Conservation (phyloP, 2,888 invertebrate species). For the Latrodectus hesperus region DNA sequence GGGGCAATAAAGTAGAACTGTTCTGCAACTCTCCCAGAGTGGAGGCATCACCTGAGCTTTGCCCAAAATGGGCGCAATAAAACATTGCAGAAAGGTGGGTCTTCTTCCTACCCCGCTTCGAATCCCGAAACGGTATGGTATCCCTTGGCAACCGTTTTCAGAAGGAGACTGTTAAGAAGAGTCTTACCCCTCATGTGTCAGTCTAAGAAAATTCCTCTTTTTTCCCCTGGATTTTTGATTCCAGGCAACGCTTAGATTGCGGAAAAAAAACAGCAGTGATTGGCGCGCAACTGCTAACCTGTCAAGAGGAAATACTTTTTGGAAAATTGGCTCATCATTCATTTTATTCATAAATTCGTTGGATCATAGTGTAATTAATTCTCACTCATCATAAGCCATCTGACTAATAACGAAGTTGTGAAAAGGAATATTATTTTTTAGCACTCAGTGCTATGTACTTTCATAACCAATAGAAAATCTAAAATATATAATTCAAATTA, state of each 20-base stretch:
- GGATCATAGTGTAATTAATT: too few relatives aligned
- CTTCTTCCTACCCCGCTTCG: not conserved
- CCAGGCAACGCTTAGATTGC: not conserved
- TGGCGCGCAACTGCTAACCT: too few relatives aligned
- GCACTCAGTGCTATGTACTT: too few relatives aligned
- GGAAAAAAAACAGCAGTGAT: not conserved
- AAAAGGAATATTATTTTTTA: too few relatives aligned
- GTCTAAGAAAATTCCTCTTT: not conserved
- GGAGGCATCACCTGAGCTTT: slow-evolving; percentile 36
- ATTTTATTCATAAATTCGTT: too few relatives aligned
- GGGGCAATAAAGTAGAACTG: slow-evolving; percentile 42
- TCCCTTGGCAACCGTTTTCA: not conserved
- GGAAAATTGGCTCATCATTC: too few relatives aligned
- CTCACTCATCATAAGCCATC: too few relatives aligned
- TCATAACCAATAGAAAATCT: too few relatives aligned
- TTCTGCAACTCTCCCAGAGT: slow-evolving; percentile 9
- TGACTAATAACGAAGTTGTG: too few relatives aligned
- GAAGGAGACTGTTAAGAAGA: not conserved
- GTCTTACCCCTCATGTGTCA: not conserved
- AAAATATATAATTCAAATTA: too few relatives aligned
- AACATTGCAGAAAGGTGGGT: slow-evolving; percentile 23
- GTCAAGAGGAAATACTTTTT: too few relatives aligned
- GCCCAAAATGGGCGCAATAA: slow-evolving; percentile 40
- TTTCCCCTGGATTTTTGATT: not conserved
- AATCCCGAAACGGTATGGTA: not conserved